phyloP scores from a whole-genome alignment of 2,888 invertebrate species.

The Hoplodrina ambigua region DNA sequence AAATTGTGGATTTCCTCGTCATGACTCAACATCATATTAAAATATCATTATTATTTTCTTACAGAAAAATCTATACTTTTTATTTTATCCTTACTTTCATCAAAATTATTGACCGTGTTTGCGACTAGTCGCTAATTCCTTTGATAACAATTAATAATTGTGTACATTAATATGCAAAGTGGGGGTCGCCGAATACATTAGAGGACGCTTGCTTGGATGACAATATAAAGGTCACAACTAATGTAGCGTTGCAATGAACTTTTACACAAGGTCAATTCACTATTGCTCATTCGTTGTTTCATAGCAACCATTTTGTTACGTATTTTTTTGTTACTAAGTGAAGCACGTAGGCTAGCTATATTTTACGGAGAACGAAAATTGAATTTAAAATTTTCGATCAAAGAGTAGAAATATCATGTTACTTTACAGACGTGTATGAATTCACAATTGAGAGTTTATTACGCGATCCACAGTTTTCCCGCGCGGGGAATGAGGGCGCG shows the following conservation, averaged over 20 bases:
- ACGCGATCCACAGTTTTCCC: conserved; percentile 76
- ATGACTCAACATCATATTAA: neutral
- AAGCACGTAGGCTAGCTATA: neutral
- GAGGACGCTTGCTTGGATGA: conserved; percentile 32
- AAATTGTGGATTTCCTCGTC: conserved; percentile 9
- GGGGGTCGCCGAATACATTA: conserved; percentile 36
- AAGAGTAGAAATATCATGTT: conserved; percentile 61
- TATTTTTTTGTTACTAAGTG: conserved; percentile 15
- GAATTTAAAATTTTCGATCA: neutral
- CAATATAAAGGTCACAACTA: conserved; percentile 51
- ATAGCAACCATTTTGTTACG: conserved; percentile 15
- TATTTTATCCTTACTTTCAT: conserved; percentile 6
- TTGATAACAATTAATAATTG: conserved; percentile 30
- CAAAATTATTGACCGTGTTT: neutral
- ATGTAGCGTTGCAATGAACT: conserved; percentile 54
- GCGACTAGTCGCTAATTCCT: conserved; percentile 6
- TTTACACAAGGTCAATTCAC: conserved; percentile 51
- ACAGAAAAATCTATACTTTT: neutral
- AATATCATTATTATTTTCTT: neutral
- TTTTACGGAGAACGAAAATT: conserved; percentile 1
- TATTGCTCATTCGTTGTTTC: conserved; percentile 23
- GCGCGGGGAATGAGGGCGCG: conserved; percentile 82
- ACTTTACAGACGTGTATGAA: conserved; percentile 62
- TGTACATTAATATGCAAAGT: conserved; percentile 29
- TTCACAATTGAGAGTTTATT: conserved; percentile 77